phyloP scores from a whole-genome alignment of 2,888 invertebrate species.

The Drosophila austrosaltans region DNA sequence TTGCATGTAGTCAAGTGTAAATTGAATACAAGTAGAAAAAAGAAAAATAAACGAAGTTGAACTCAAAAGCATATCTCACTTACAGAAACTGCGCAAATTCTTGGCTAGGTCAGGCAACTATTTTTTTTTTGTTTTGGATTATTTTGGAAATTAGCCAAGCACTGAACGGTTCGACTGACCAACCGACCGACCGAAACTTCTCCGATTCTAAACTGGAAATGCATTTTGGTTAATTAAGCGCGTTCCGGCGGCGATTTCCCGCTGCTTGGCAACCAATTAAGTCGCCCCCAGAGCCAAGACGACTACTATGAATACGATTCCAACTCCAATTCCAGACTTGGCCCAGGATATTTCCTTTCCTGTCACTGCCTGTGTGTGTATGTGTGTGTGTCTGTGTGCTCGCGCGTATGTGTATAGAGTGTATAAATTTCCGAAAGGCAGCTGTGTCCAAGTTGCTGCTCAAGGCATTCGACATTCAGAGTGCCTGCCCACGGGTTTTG shows the following conservation, averaged over 20 bases:
- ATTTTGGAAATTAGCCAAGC: conserved; percentile 58
- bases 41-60: conserved; percentile 21
- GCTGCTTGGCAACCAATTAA: conserved; percentile 76
- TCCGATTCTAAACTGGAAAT: conserved; percentile 60
- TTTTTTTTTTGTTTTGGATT: conserved; percentile 5
- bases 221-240: conserved; percentile 77
- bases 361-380: conserved; percentile 49
- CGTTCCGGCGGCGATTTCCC: conserved; percentile 75
- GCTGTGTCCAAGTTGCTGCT: conserved; percentile 42
- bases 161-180: conserved; percentile 27
- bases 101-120: conserved; percentile 26
- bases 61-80: conserved; percentile 60
- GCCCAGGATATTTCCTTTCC: conserved; percentile 69
- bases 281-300: conserved; percentile 41
- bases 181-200: conserved; percentile 24
- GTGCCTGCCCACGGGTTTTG: conserved; percentile 65
- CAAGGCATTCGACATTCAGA: conserved; percentile 26
- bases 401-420: conserved; percentile 28
- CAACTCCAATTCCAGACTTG: conserved; percentile 10
- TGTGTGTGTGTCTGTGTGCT: conserved; percentile 19
- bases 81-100: conserved; percentile 34
- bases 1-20: conserved; percentile 45
- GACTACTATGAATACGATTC: conserved; percentile 23
- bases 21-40: conserved; percentile 32
- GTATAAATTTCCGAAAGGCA: conserved; percentile 64